phyloP scores from a whole-genome alignment of 2,888 invertebrate species.

The Philaethria dido region DNA sequence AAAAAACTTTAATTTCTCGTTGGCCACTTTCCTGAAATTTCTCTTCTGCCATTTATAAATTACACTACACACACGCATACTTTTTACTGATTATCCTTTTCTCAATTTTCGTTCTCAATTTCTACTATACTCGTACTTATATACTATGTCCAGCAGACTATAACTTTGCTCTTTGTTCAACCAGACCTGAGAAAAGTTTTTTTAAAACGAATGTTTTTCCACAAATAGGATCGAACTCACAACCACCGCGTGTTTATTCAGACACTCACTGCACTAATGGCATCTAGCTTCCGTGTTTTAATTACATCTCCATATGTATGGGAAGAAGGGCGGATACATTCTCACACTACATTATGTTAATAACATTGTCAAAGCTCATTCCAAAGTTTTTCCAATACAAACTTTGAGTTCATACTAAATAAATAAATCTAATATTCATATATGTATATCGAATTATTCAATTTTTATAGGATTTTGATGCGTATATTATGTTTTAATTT shows the following conservation, averaged over 20 bases:
- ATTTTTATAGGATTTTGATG: neutral
- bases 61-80: no score
- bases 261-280: conserved; percentile 5
- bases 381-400: conserved; percentile 35
- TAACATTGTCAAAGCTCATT: conserved; percentile 43
- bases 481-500: no score
- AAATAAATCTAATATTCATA: conserved; percentile 31
- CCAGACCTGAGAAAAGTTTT: no score
- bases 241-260: neutral
- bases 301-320: conserved; percentile 52
- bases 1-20: no score
- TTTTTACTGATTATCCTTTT: no score
- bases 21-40: no score
- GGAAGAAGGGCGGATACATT: conserved; percentile 52
- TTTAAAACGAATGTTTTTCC: no score
- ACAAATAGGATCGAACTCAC: neutral
- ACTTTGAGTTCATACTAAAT: conserved; percentile 40
- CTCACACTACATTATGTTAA: conserved; percentile 55
- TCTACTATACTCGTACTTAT: no score
- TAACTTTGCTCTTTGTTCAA: no score
- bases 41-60: no score
- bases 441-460: conserved; percentile 20
- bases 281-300: conserved; percentile 57
- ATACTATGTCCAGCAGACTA: no score
- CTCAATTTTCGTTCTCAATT: no score